Evolutionary conservation across 2,888 invertebrate genomes (phyloP).

Genomic region (Ophion ellenae): DNA sequence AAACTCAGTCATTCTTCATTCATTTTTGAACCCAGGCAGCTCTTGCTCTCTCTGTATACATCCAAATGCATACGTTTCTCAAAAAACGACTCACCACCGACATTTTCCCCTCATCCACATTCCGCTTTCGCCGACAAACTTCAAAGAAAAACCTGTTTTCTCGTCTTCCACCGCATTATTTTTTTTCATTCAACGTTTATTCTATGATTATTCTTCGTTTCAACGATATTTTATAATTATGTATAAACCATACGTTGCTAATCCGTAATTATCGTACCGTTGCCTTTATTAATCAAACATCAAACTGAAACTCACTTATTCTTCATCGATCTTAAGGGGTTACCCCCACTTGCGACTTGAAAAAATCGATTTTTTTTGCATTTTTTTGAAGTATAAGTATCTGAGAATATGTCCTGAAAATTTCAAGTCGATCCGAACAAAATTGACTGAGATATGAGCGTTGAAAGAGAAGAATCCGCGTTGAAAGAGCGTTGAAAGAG

Average conservation of each 20-base stretch:
- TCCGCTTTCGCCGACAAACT: constrained; percentile 31
- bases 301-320: background rate
- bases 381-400: too few relatives aligned
- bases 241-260: background rate
- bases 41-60: constrained; percentile 1
- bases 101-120: constrained; percentile 69
- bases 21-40: background rate
- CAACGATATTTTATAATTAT: too few relatives aligned
- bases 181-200: too few relatives aligned
- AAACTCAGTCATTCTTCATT: background rate
- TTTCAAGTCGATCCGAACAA: too few relatives aligned
- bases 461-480: too few relatives aligned
- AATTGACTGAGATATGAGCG: too few relatives aligned
- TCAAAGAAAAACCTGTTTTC: constrained; percentile 12
- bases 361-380: too few relatives aligned
- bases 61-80: constrained; percentile 31
- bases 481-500: too few relatives aligned
- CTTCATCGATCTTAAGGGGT: background rate
- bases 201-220: too few relatives aligned
- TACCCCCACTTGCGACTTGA: too few relatives aligned
- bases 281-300: background rate
- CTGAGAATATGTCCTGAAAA: too few relatives aligned
- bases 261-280: too few relatives aligned
- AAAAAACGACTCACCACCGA: constrained; percentile 24
- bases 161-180: background rate